phyloP scores from a whole-genome alignment of 2,797 vertebrate species.

The Nothura maculosa region DNA sequence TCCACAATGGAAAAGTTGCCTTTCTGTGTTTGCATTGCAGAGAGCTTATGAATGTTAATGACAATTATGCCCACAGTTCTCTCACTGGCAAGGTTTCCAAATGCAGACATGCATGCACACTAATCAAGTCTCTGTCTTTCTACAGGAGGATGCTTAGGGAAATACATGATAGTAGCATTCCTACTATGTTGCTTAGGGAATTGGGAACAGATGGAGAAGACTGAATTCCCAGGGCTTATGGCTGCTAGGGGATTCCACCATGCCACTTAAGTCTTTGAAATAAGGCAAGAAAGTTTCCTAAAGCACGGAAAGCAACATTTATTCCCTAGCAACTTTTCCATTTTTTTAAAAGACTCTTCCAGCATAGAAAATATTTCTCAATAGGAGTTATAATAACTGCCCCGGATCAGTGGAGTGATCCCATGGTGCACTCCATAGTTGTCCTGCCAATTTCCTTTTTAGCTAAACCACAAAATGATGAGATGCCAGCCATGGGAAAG shows the following conservation, averaged over 20 bases:
- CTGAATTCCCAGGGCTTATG: slow-evolving; percentile 77
- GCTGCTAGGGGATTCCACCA: slow-evolving; percentile 71
- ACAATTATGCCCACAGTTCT: slow-evolving; percentile 61
- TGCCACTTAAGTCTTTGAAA: slow-evolving; percentile 79
- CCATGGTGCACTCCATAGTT: background rate
- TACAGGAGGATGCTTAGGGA: slow-evolving; percentile 77
- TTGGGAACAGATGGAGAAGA: slow-evolving; percentile 78
- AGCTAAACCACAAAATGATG: slow-evolving; percentile 70
- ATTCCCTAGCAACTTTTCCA: slow-evolving; percentile 46
- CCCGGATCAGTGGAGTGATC: slow-evolving; percentile 21
- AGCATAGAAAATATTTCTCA: slow-evolving; percentile 59
- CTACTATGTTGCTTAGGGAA: slow-evolving; percentile 62
- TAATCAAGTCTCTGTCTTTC: slow-evolving; percentile 75
- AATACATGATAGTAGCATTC: slow-evolving; percentile 75
- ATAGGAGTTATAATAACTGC: slow-evolving; percentile 47
- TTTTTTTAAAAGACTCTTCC: slow-evolving; percentile 70
- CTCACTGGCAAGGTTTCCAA: slow-evolving; percentile 66
- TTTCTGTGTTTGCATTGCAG: slow-evolving; percentile 63
- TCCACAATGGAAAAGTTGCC: slow-evolving; percentile 65
- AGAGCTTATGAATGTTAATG: slow-evolving; percentile 61
- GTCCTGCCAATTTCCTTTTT: slow-evolving; percentile 69
- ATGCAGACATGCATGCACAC: slow-evolving; percentile 47
- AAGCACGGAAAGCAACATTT: slow-evolving; percentile 64
- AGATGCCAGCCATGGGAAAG: slow-evolving; percentile 46
- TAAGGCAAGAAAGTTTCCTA: slow-evolving; percentile 69